Base-by-base conservation (phyloP, 1,140 invertebrate species). In the Zaprionus vittiger region DNA sequence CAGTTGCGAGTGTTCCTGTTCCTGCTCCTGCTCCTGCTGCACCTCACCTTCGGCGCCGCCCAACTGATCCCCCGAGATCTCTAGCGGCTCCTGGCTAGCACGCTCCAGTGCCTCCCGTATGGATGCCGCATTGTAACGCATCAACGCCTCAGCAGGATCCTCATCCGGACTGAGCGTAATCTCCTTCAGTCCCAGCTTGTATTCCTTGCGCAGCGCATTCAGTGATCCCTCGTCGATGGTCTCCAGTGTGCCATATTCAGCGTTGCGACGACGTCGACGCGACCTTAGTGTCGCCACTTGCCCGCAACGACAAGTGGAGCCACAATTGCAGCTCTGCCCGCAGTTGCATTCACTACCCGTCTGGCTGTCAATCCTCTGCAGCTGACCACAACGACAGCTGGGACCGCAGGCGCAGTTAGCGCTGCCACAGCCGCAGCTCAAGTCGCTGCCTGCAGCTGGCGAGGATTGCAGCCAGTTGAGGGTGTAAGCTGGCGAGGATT, bases 71-170 rank as follows among this genome's bases (percentile, higher is more conserved):
- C 80, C 75, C 11, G 70, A 73, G 11, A 92, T 91, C 57, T 92
- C 91, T 11, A 92, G 41, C 12, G 91, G 91, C 22, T 76, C 87
- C n/a, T 80, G 67, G 38, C 79, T 91, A 26, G 91, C 91, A 0
- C 83, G 67, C 28, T 91, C 89, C 14, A 92, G 44, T 1, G 91
- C 91, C 55, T 92, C 87, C 0, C 81, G 76, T 49, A 92, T 91
- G 20, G 91, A 92, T 60, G 80, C 91, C 0, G 85, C 89, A 75
- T 92, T 92, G 72, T 92, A 87, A 26, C 91, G 91, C 89, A 91
- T 91, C 6, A 92, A 57, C 4, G 91, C 91, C 63, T 92, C 91
- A 0, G 89, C 81, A 0, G 91, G 91, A 77, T 92, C 91, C 61
- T 92, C 91, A 9, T 92, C 86, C 4, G 91, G 91, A 54, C 71